Base-by-base conservation (phyloP, 2,888 invertebrate species). In the Cyclophora punctaria region DNA sequence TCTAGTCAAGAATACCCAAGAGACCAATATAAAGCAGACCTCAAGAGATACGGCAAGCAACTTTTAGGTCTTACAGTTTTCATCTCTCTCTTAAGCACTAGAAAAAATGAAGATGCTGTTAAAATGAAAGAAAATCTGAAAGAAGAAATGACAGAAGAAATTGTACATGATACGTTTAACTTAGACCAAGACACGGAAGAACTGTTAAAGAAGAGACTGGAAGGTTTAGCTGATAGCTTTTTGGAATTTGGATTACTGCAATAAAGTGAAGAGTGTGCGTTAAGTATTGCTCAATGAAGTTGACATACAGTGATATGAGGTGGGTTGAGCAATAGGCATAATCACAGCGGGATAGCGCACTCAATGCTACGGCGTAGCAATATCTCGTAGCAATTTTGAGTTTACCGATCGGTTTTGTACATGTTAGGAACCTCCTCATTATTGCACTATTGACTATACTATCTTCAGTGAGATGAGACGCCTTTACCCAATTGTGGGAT, bases 21-120 rank as follows among this genome's bases (percentile, higher is more conserved):
- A 51, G 69, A 69, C 3, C 62, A 67, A 46, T 50, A 73, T 4
- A 65, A 73, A 41, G 58, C 56, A 34, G 74, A 75, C 47, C 41
- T 73, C 5, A 68, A 60, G 34, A 64, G 57, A 46, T 67, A 65
- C 52, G 62, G 63, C 0, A 67, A 64, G 51, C 1, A 58, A 0
- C 52, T 52, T 40, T 57, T 74, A 3, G 63, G 50, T 0, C 34
- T 50, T 2, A 43, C 41, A n/a, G 64, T 3, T 44, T 56, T 4
- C 62, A 51, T 33, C 33, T 67, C 4, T 3, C 66, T 3, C 41
- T 60, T 3, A 67, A 66, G 41, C n/a, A n/a, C n/a, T n/a, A n/a
- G n/a, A n/a, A 62, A 59, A 34, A 5, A 57, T 3, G 64, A 65
- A 44, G 69, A 73, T 43, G 64, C 63, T 0, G 51, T 49, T 4